Conservation (phyloP, 2,797 vertebrate species). For the Chelidonichthys spinosus region DNA sequence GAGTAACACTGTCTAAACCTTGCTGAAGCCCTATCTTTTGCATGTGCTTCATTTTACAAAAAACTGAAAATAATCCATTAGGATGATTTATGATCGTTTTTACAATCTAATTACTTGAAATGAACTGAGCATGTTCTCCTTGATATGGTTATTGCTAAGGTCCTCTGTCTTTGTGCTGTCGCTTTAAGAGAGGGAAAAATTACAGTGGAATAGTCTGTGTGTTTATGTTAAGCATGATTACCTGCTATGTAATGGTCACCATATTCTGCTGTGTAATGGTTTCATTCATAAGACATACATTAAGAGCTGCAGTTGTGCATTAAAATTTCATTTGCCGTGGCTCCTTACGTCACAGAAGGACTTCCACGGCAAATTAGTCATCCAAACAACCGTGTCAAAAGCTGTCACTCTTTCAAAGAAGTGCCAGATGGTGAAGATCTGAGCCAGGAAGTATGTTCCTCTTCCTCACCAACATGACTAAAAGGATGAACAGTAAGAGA, state of each 20-base stretch:
- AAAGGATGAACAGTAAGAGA: slow-evolving; percentile 37
- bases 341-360: slow-evolving; percentile 44
- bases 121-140: slow-evolving; percentile 2
- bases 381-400: slow-evolving; percentile 69
- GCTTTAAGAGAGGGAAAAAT: slow-evolving; percentile 15
- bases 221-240: slow-evolving; percentile 31
- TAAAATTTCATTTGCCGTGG: slow-evolving; percentile 48
- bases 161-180: slow-evolving; percentile 1
- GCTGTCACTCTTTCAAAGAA: slow-evolving; percentile 65
- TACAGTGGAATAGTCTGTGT: neutral
- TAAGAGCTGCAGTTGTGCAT: slow-evolving; percentile 27
- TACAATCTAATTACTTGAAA: slow-evolving; percentile 8
- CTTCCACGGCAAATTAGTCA: slow-evolving; percentile 65
- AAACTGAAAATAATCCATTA: neutral
- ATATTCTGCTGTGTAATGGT: slow-evolving; percentile 6
- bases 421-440: slow-evolving; percentile 73
- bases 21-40: slow-evolving; percentile 28
- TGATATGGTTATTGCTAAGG: neutral
- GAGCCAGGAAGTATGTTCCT: slow-evolving; percentile 47
- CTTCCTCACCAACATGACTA: slow-evolving; percentile 49
- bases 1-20: slow-evolving; percentile 41
- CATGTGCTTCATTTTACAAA: neutral
- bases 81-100: slow-evolving; percentile 9
- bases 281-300: slow-evolving; percentile 24
- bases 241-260: slow-evolving; percentile 6